phyloP scores from a whole-genome alignment of 2,797 vertebrate genomes.

The Ptychobarbus kaznakovi region DNA sequence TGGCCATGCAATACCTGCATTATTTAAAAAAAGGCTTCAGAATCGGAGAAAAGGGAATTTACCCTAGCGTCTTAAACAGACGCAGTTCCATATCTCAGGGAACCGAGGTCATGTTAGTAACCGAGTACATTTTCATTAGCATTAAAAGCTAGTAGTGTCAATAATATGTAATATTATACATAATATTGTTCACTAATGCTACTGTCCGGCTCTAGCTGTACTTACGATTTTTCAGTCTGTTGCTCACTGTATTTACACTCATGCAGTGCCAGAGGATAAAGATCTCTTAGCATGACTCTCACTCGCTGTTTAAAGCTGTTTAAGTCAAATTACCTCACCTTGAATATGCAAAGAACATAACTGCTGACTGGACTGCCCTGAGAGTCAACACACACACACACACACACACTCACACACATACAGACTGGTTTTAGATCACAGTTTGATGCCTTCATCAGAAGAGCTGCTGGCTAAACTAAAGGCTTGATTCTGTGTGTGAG shows the following conservation, averaged over 20 bases:
- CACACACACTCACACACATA: neutral
- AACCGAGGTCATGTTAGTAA: too few relatives aligned
- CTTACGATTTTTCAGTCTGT: neutral
- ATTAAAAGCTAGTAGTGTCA: neutral
- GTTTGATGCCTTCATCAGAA: conserved; percentile 40
- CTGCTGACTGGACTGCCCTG: conserved; percentile 17
- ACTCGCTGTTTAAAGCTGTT: conserved; percentile 21
- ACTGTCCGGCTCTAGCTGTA: neutral
- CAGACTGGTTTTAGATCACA: conserved; percentile 24
- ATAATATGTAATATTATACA: neutral
- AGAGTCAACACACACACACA: neutral
- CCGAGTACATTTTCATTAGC: too few relatives aligned
- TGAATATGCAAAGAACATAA: conserved; percentile 42
- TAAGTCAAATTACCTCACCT: conserved; percentile 33
- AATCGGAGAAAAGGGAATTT: too few relatives aligned
- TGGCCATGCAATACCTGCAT: too few relatives aligned
- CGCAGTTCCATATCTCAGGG: too few relatives aligned
- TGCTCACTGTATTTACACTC: neutral
- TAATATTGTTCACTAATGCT: neutral
- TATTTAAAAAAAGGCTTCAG: too few relatives aligned
- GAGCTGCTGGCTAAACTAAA: conserved; percentile 28
- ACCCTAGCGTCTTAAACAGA: too few relatives aligned
- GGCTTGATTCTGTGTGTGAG: conserved; percentile 29
- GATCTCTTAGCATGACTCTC: conserved; percentile 19
- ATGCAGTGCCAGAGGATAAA: conserved; percentile 30